These are phyloP conservation scores for Dreissena polymorpha DNA, from an alignment of 1,140 invertebrate genomes.

Conservation along the genomic window DNA sequence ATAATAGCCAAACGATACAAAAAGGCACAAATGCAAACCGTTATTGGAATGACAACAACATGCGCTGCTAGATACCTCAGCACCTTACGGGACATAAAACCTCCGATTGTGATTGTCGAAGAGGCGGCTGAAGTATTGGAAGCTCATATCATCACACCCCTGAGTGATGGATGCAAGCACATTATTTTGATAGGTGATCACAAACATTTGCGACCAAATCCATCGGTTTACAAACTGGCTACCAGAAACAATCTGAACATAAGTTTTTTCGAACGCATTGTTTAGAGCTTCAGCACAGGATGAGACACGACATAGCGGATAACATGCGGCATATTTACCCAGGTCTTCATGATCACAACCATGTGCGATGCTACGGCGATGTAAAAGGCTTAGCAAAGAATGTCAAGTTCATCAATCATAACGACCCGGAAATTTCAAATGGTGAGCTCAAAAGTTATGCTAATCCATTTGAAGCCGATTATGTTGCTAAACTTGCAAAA, in stretches of 20 bases:
- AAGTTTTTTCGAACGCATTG: slow-evolving; percentile 81
- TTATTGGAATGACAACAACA: slow-evolving; percentile 77
- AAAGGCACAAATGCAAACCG: slow-evolving; percentile 56
- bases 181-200: too few relatives aligned
- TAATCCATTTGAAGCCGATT: too few relatives aligned
- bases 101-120: too few relatives aligned
- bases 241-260: too few relatives aligned
- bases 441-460: too few relatives aligned
- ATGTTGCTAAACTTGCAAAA: slow-evolving; percentile 64
- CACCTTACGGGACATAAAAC: slow-evolving; percentile 63
- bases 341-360: too few relatives aligned
- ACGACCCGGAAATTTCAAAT: too few relatives aligned
- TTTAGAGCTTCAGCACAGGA: slow-evolving; percentile 68
- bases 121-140: slow-evolving; percentile 77
- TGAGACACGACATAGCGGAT: slow-evolving; percentile 74
- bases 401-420: too few relatives aligned
- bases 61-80: slow-evolving; percentile 69
- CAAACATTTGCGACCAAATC: too few relatives aligned
- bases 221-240: too few relatives aligned
- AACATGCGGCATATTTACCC: slow-evolving; percentile 78
- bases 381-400: too few relatives aligned
- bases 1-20: slow-evolving; percentile 37
- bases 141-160: slow-evolving; percentile 72
- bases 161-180: slow-evolving; percentile 87
- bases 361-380: too few relatives aligned